Base-by-base conservation (phyloP, 2,113 vertebrate genomes). In the Argyrosomus japonicus region DNA sequence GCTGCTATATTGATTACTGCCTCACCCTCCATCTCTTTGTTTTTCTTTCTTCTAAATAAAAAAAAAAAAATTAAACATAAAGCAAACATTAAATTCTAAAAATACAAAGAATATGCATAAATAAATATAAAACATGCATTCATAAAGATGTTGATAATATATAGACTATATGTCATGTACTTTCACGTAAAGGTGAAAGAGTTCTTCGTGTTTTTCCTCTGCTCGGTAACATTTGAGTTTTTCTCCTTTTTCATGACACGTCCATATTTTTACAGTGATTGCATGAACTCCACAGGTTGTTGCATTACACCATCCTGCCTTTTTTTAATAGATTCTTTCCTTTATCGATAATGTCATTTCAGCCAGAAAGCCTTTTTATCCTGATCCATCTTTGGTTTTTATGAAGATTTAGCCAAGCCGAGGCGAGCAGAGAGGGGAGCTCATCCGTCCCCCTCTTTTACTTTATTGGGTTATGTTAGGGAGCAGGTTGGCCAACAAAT, bases 401-500 rank as follows among this genome's bases (percentile, higher is more conserved):
- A 91, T 92, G 86, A 92, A 88, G 88, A 91, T 90, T 85, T 83
- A 89, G 83, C 82, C 8, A 56, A 87, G 82, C 62, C 5, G 71
- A 73, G 87, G 75, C 65, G 25, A 69, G 48, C n/a, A 14, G 54
- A 4, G 64, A 56, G 75, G 77, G 81, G 73, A 75, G 82, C 79
- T 72, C 36, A 17, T 76, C 85, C 68, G 50, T 84, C 71, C 92
- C 82, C 77, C 83, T 82, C 81, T 90, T 40, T 88, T 86, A 79
- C 77, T 79, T 92, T 91, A 93, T 93, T 92, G 85, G 76, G 91
- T 93, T 93, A 92, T 70, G 89, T 92, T 93, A 83, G 77, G 90
- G 88, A 90, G 91, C 83, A 79, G 87, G 86, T 93, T 85, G 83
- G 88, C 87, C 84, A 89, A 87, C 89, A 92, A 93, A 93, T 88